phyloP scores from a whole-genome alignment of 2,113 vertebrate genomes.

The Sula dactylatra region DNA sequence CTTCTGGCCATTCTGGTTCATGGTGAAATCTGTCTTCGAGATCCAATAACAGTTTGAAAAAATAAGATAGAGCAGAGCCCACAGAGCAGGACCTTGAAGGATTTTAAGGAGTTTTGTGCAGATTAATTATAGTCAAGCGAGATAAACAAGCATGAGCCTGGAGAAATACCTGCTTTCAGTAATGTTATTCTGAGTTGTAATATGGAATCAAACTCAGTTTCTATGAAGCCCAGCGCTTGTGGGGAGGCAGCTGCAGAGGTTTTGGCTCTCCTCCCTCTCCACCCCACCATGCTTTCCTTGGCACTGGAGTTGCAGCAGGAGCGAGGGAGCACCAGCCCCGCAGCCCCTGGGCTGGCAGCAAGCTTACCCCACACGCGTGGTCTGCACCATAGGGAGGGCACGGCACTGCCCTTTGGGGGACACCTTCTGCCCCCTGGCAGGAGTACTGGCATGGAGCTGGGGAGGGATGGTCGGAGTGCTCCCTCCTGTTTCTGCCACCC shows the following conservation, averaged over 20 bases:
- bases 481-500: not conserved
- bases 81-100: not conserved
- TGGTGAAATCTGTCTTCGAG: not conserved
- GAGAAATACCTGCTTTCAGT: not conserved
- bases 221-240: not conserved
- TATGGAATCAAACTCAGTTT: not conserved
- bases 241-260: not conserved
- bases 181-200: not conserved
- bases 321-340: not conserved
- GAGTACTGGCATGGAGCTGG: too few species aligned
- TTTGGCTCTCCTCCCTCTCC: not conserved
- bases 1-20: not conserved
- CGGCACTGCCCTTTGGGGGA: rapidly evolving
- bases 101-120: not conserved
- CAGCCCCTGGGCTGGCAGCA: not conserved
- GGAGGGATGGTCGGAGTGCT: not conserved
- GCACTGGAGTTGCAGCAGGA: not conserved
- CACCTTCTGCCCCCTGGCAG: not conserved
- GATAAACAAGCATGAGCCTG: not conserved
- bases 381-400: not conserved
- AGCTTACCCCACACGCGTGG: rapidly evolving
- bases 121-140: not conserved
- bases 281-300: not conserved
- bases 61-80: not conserved
- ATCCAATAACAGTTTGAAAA: not conserved